phyloP scores from a whole-genome alignment of 2,888 invertebrate genomes.

The Cryptocephalus moraei region DNA sequence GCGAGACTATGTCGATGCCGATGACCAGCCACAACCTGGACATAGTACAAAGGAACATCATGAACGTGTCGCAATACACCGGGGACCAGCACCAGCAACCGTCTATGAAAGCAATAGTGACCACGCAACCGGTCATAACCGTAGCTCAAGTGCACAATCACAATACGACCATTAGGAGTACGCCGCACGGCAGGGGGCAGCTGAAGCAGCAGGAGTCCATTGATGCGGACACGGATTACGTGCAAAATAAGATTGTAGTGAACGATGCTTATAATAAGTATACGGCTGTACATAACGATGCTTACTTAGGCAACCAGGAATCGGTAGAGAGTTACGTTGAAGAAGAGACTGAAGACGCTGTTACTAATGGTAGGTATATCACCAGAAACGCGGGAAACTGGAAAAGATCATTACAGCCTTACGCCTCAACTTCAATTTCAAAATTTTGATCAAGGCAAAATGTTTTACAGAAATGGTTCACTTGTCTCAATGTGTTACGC shows the following conservation, averaged over 20 bases:
- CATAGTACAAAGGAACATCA: conserved; percentile 12
- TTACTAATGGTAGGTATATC: conserved; percentile 12
- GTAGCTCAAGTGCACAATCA: conserved; percentile 25
- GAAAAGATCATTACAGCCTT: too few species aligned
- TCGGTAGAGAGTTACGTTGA: conserved; percentile 42
- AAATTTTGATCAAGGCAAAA: too few species aligned
- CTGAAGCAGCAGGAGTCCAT: conserved; percentile 42
- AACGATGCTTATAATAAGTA: conserved; percentile 16
- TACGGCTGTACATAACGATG: conserved; percentile 10
- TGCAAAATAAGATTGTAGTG: conserved; percentile 5
- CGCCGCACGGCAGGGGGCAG: conserved; percentile 23
- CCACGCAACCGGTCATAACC: conserved; percentile 26
- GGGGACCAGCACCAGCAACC: conserved; percentile 15
- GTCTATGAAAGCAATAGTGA: conserved; percentile 25
- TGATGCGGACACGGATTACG: conserved; percentile 21
- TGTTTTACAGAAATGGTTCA: too few species aligned
- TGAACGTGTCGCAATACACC: conserved; percentile 11
- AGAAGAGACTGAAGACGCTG: conserved; percentile 24
- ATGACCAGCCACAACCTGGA: conserved; percentile 16
- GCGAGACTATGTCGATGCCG: conserved; percentile 3
- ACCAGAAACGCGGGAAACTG: too few species aligned
- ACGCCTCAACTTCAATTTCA: too few species aligned
- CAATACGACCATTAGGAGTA: conserved; percentile 4
- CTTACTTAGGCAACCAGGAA: conserved; percentile 30
- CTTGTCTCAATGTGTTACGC: too few species aligned